Evolutionary conservation across 2,797 vertebrate species (phyloP).

Genomic region (Melanotaenia boesemani): DNA sequence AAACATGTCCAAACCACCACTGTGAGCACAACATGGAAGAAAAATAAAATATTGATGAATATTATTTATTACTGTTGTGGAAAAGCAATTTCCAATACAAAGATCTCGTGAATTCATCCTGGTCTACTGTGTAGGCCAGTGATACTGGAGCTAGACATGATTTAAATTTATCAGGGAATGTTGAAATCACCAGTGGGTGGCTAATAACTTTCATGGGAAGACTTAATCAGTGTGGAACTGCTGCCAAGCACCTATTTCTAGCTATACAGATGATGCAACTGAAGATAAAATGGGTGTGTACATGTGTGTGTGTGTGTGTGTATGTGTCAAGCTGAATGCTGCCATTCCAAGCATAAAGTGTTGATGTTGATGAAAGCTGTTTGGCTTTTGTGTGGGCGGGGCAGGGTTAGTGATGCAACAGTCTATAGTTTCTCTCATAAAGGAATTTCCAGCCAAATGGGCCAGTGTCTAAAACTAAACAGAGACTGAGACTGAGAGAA

Average conservation of each 20-base stretch:
- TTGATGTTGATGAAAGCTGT: constrained; percentile 35
- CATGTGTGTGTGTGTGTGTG: not conserved
- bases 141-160: too few species aligned
- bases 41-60: too few species aligned
- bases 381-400: constrained; percentile 20
- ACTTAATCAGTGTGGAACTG: constrained; percentile 27
- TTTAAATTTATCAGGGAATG: too few species aligned
- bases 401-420: constrained; percentile 54
- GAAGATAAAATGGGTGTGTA: not conserved
- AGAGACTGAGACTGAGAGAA: constrained; percentile 10
- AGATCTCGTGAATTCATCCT: too few species aligned
- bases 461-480: constrained; percentile 12
- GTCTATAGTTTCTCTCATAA: constrained; percentile 47
- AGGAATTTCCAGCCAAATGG: constrained; percentile 26
- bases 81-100: too few species aligned
- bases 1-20: too few species aligned
- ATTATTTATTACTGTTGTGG: too few species aligned
- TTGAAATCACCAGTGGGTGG: not conserved
- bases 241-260: not conserved
- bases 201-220: not conserved
- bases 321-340: not conserved
- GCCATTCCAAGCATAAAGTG: not conserved
- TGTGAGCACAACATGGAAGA: too few species aligned
- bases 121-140: too few species aligned
- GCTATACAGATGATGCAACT: not conserved